These are phyloP conservation scores for Cydia splendana DNA, from an alignment of 1,140 invertebrate species.

Conservation along the genomic window DNA sequence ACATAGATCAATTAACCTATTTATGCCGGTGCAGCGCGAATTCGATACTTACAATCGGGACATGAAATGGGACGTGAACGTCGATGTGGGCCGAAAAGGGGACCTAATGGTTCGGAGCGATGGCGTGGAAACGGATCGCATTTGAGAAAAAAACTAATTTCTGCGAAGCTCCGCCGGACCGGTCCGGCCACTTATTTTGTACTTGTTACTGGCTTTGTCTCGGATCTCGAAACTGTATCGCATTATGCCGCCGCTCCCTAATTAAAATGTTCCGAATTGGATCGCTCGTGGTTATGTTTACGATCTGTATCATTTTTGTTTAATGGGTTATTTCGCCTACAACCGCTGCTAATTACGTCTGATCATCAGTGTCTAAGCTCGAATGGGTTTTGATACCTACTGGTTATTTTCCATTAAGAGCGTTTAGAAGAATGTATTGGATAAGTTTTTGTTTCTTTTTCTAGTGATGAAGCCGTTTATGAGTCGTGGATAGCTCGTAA, in stretches of 20 bases:
- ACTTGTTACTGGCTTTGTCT: constrained; percentile 45
- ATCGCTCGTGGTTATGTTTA: constrained; percentile 53
- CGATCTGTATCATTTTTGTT: constrained; percentile 74
- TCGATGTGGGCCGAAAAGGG: constrained; percentile 40
- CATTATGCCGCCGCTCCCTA: constrained; percentile 53
- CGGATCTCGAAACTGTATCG: constrained; percentile 54
- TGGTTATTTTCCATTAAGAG: constrained; percentile 27
- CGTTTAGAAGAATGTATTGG: constrained; percentile 9
- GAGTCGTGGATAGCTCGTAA: constrained; percentile 37
- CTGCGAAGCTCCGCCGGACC: constrained; percentile 38
- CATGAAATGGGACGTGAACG: constrained; percentile 46
- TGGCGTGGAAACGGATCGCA: constrained; percentile 45
- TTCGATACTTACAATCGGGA: constrained; percentile 42
- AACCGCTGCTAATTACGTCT: constrained; percentile 34
- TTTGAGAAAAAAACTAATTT: constrained; percentile 45
- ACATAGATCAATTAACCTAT: constrained; percentile 48
- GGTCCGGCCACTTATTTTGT: constrained; percentile 38
- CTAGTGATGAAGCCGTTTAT: constrained; percentile 1
- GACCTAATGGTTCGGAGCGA: constrained; percentile 45
- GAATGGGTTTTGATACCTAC: constrained; percentile 1
- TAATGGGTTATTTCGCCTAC: constrained; percentile 61
- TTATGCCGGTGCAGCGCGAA: constrained; percentile 38
- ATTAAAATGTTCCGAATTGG: constrained; percentile 73
- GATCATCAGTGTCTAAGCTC: constrained; percentile 16
- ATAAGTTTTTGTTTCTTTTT: background rate